Evolutionary conservation across 2,888 invertebrate species (phyloP), one percentile per base, ranked within the genome.

Genomic region (Tenthredo amoena): DNA sequence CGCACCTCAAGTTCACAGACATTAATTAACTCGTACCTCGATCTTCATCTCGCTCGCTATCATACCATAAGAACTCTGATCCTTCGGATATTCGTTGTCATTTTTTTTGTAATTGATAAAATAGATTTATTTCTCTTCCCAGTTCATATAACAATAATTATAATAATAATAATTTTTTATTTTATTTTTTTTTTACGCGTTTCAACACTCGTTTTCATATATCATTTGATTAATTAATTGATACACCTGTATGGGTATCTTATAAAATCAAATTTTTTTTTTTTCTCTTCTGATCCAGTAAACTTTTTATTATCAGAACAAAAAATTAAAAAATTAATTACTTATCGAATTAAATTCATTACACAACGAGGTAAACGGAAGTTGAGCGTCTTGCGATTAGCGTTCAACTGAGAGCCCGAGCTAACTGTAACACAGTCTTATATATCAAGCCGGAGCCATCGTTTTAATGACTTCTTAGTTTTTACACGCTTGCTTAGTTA

Each of bases 361-460:
- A 50, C 77, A 55, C 55, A 40, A 34, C 5, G 55, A 9, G 85
- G 87, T 1, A 88, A 85, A 85, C 86, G 82, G 85, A 87, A 85
- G 88, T 88, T 88, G 87, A 87, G 87, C 88, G 88, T 87, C 86
- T 87, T 88, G 87, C 89, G 88, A 89, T 89, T 88, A 88, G 86
- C 86, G 88, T 88, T 85, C 88, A 86, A 92, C 92, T 91, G 91
- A 89, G 89, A 89, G 89, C 86, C 87, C 87, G 87, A 87, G 79
- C 86, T 89, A 92, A 91, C 90, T 88, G 91, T 90, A 90, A 89
- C 91, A 90, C 87, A 89, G 89, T 92, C 91, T 91, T 92, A 92
- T 91, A 91, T 91, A 91, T 86, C 87, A 87, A 88, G 26, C 31
- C 65, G 26, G 31, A 47, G 43, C 6, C 37, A 12, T 81, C 21